Evolutionary conservation across 2,797 vertebrate genomes (phyloP).

Genomic region (Pitangus sulphuratus): DNA sequence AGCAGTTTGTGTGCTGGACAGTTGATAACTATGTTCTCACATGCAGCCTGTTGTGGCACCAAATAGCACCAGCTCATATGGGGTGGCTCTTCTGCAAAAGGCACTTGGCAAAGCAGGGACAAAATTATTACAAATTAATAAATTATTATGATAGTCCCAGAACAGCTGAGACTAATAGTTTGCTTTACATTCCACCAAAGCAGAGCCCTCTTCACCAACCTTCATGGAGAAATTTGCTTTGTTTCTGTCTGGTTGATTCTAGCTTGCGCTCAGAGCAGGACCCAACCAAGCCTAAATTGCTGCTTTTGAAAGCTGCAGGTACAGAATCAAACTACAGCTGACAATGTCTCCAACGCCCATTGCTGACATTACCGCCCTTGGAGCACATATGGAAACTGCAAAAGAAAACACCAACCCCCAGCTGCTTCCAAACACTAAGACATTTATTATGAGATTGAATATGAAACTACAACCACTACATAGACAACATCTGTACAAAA

Average conservation of each 20-base stretch:
- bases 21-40: background rate
- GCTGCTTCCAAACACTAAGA: background rate
- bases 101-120: background rate
- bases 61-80: background rate
- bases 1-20: background rate
- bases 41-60: background rate
- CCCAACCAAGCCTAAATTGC: background rate
- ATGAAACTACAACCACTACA: background rate
- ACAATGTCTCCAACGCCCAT: background rate
- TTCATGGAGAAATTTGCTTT: background rate
- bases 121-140: background rate
- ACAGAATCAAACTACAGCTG: background rate
- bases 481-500: conserved; percentile 8
- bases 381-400: background rate
- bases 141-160: fast-evolving
- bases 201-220: background rate
- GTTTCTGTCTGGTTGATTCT: background rate
- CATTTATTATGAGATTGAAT: conserved; percentile 15
- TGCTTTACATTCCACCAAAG: background rate
- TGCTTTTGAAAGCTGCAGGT: background rate
- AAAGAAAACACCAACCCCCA: background rate
- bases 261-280: background rate
- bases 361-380: background rate
- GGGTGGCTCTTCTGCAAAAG: background rate
- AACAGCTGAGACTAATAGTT: background rate